A percentile compares a stretch with the other conserved stretches of the same genome.
Conservation (phyloP, 2,797 vertebrate genomes). For the Melanotaenia trifasciata region DNA sequence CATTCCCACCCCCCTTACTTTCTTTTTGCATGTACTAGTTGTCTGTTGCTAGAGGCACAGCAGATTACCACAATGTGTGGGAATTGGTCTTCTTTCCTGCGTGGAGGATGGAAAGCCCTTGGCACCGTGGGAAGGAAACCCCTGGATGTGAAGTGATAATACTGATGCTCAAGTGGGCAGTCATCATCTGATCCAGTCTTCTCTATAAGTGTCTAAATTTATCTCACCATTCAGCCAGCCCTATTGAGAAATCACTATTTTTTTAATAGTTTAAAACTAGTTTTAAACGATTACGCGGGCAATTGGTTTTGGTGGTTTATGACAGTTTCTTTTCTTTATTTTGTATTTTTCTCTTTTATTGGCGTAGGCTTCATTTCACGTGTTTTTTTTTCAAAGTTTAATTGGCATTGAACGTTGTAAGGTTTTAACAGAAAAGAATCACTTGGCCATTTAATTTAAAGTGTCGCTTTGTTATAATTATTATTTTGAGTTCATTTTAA, state of each 20-base stretch:
- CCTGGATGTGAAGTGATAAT: conserved; percentile 78
- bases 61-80: conserved; percentile 68
- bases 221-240: conserved; percentile 24
- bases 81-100: conserved; percentile 62
- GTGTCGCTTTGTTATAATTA: not conserved
- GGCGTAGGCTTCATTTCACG: not conserved
- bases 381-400: not conserved
- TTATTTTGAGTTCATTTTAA: not conserved
- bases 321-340: not conserved
- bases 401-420: not conserved
- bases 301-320: not conserved
- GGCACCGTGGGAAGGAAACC: conserved; percentile 83
- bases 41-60: conserved; percentile 49
- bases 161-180: conserved; percentile 67
- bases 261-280: not conserved
- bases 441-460: not conserved
- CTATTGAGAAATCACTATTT: conserved; percentile 7
- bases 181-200: conserved; percentile 67
- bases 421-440: not conserved
- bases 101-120: conserved; percentile 79
- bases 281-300: not conserved
- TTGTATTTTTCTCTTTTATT: not conserved
- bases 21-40: conserved; percentile 39
- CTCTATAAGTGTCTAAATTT: conserved; percentile 42
- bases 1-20: conserved; percentile 24